phyloP scores from a whole-genome alignment of 2,888 invertebrate genomes.

The Cheiracanthium punctorium region DNA sequence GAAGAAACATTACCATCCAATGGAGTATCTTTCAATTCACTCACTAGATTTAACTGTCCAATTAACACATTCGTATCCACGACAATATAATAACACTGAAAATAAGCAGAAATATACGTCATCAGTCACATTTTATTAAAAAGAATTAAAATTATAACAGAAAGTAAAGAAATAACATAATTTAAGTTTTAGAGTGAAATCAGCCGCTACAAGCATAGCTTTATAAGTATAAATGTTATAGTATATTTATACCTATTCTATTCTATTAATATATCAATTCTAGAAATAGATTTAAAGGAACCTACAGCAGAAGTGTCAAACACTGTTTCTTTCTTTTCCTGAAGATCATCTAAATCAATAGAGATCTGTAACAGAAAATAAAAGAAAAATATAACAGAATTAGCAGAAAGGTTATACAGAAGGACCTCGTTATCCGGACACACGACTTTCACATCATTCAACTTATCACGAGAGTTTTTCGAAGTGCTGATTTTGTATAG shows the following conservation, averaged over 20 bases:
- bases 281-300: background rate
- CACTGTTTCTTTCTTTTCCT: background rate
- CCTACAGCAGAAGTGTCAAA: background rate
- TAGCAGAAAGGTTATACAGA: too few species aligned
- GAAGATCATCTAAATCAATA: background rate
- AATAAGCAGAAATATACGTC: background rate
- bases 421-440: too few species aligned
- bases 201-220: background rate
- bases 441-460: too few species aligned
- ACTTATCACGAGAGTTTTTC: too few species aligned
- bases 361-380: background rate
- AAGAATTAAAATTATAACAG: background rate
- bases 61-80: constrained; percentile 59
- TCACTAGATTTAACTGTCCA: constrained; percentile 16
- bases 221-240: too few species aligned
- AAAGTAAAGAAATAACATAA: background rate
- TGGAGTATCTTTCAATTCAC: constrained; percentile 38
- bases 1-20: constrained; percentile 26
- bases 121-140: too few species aligned
- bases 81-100: constrained; percentile 48
- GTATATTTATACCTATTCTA: too few species aligned
- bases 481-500: too few species aligned
- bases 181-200: background rate
- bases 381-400: too few species aligned
- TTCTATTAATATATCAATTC: too few species aligned